A percentile compares a stretch with the other conserved stretches of the same genome.
phyloP scores from a whole-genome alignment of 2,888 invertebrate species.

The Synanthedon myopaeformis region DNA sequence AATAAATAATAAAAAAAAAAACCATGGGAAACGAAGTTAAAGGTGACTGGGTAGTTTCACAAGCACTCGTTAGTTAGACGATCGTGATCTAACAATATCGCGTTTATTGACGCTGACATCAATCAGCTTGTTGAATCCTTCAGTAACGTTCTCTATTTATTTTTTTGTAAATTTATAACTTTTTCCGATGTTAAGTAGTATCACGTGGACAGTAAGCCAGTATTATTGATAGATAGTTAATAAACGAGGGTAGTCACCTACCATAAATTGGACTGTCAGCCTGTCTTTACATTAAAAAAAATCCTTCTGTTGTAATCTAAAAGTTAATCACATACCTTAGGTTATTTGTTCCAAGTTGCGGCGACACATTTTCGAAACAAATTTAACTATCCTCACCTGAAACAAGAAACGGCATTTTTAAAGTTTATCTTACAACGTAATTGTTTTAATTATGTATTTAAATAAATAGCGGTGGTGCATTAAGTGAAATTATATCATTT shows the following conservation, averaged over 20 bases:
- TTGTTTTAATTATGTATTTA: slow-evolving; percentile 3
- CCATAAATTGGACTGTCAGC: too few species aligned
- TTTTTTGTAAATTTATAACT: too few species aligned
- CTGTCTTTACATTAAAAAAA: too few species aligned
- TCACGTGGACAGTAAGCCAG: too few species aligned
- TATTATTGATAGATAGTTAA: too few species aligned
- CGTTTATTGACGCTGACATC: background rate
- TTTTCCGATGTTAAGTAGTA: too few species aligned
- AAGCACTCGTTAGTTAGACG: slow-evolving; percentile 6
- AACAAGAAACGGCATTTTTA: slow-evolving; percentile 30
- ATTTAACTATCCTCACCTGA: slow-evolving; percentile 43
- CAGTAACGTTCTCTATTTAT: too few species aligned
- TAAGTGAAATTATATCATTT: slow-evolving; percentile 15
- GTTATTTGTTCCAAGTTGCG: slow-evolving; percentile 44
- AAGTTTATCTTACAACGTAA: slow-evolving; percentile 4
- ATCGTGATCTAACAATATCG: slow-evolving; percentile 5
- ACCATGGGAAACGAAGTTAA: background rate
- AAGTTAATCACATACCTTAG: slow-evolving; percentile 30
- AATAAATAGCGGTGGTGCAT: slow-evolving; percentile 3
- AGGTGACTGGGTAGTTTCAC: slow-evolving; percentile 2
- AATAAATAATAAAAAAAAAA: too few species aligned
- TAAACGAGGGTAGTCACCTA: too few species aligned
- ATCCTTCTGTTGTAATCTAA: too few species aligned
- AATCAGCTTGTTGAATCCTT: too few species aligned
- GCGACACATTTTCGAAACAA: slow-evolving; percentile 46